phyloP scores from a whole-genome alignment of 2,888 invertebrate species.

The Rhagonycha fulva region DNA sequence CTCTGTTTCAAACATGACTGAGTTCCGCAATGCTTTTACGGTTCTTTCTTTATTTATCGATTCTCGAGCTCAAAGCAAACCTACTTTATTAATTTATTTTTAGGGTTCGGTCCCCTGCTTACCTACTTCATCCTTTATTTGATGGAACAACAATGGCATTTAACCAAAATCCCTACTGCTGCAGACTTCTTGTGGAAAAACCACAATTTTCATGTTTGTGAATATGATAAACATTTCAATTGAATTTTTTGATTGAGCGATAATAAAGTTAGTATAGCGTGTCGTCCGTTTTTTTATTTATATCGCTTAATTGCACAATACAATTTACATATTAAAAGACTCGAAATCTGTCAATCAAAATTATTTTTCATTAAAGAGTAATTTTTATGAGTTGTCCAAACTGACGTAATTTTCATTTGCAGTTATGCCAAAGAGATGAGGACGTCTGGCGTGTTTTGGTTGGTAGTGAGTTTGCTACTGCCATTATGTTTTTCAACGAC shows the following conservation, averaged over 20 bases:
- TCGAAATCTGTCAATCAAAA: neutral
- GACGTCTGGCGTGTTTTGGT: slow-evolving; percentile 46
- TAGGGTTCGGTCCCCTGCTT: neutral
- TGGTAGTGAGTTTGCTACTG: slow-evolving; percentile 46
- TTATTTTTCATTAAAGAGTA: neutral
- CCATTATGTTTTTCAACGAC: slow-evolving; percentile 48
- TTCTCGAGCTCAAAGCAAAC: neutral
- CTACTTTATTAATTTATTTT: neutral
- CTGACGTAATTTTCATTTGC: neutral
- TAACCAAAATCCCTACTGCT: neutral
- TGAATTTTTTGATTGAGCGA: neutral
- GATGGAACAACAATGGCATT: neutral
- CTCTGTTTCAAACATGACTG: neutral
- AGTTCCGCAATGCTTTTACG: neutral
- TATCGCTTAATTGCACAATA: neutral
- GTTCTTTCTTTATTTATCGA: neutral
- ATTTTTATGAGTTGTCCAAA: neutral
- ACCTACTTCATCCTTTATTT: neutral
- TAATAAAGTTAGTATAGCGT: neutral
- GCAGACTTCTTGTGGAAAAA: neutral
- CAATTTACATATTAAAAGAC: neutral
- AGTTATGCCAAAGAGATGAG: slow-evolving; percentile 41
- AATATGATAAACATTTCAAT: neutral
- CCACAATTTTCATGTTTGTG: neutral
- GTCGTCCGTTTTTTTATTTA: neutral